A percentile compares a stretch with the other conserved stretches of the same genome.
These are phyloP conservation scores for Piprites chloris DNA, from an alignment of 2,113 vertebrate genomes.

Conservation along the genomic window DNA sequence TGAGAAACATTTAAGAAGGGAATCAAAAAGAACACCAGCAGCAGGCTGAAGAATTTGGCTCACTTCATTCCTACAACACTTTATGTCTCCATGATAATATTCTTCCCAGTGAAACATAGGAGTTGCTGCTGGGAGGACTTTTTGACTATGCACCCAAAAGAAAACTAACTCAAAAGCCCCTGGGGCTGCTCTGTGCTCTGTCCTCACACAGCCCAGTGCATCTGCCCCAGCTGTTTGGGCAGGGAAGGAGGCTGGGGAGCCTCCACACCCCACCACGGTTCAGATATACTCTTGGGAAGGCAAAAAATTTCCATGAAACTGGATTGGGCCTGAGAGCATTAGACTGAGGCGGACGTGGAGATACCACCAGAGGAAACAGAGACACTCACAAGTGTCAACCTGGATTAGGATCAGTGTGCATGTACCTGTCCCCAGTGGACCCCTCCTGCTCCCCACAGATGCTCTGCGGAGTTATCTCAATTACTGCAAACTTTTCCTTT, in stretches of 20 bases:
- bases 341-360: background rate
- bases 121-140: background rate
- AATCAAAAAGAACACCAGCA: background rate
- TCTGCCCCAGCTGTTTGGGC: accelerated
- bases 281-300: background rate
- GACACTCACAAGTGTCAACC: background rate
- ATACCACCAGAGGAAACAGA: background rate
- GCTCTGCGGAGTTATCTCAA: background rate
- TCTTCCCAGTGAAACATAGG: background rate
- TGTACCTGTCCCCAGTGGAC: background rate
- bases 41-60: background rate
- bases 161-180: background rate
- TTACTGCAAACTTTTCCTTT: background rate
- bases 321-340: background rate
- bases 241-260: accelerated
- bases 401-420: background rate
- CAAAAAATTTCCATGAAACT: background rate
- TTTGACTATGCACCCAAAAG: background rate
- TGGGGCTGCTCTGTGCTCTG: background rate
- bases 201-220: background rate
- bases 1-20: background rate
- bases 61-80: background rate
- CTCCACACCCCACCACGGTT: background rate
- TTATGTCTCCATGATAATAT: background rate
- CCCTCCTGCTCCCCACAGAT: background rate